These are phyloP conservation scores for Atherix ibis DNA, from an alignment of 2,888 invertebrate genomes.

Conservation along the genomic window DNA sequence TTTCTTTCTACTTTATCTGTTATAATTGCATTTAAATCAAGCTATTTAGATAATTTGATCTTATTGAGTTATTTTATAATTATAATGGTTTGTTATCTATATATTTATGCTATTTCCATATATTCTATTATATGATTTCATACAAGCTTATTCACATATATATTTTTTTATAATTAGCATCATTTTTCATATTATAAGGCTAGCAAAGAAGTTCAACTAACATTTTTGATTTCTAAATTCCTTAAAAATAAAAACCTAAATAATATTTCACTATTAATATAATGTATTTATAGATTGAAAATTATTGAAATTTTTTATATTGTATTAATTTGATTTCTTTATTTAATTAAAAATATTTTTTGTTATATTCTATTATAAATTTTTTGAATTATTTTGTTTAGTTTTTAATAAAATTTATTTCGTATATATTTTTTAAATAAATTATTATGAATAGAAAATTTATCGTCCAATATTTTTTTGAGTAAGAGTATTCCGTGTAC, in stretches of 20 bases:
- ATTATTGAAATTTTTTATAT: neutral
- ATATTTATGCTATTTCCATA: no score
- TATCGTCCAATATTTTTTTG: constrained; percentile 22
- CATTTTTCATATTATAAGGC: constrained; percentile 9
- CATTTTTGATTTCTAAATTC: constrained; percentile 7
- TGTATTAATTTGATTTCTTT: constrained; percentile 1
- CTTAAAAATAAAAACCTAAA: no score
- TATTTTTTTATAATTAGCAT: no score
- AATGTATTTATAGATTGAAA: neutral
- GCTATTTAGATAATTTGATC: no score
- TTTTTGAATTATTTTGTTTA: neutral
- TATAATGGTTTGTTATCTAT: no score
- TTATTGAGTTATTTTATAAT: no score
- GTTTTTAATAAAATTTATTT: constrained; percentile 1
- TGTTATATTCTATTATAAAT: constrained; percentile 4
- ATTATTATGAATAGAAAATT: constrained; percentile 10
- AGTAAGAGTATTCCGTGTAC: constrained; percentile 47
- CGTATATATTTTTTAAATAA: neutral
- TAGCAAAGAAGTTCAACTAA: constrained; percentile 8
- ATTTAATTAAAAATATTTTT: neutral
- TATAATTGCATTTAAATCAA: no score
- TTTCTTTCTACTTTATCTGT: no score
- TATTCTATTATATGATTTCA: no score
- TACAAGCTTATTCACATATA: no score
- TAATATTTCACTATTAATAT: constrained; percentile 1